Evolutionary conservation across 2,797 vertebrate species (phyloP).

Genomic region (Potorous gilbertii): DNA sequence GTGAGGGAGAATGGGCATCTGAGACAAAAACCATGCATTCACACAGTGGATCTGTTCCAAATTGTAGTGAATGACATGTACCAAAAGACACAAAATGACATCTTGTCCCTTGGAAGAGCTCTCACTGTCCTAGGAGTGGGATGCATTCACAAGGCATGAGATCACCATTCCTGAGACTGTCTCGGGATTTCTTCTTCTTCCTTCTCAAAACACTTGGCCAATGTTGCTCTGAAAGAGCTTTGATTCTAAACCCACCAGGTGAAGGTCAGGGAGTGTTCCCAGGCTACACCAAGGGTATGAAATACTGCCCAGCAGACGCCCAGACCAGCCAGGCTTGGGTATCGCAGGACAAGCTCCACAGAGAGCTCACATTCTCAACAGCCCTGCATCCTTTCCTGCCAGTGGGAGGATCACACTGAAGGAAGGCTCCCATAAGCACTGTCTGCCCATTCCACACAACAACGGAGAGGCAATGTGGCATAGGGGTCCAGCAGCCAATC

Average conservation of each 20-base stretch:
- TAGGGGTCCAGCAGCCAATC: no score
- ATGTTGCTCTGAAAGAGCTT: no score
- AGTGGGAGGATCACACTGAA: no score
- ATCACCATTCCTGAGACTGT: not conserved
- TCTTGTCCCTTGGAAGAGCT: not conserved
- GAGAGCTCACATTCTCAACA: no score
- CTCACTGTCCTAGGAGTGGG: not conserved
- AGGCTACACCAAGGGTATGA: no score
- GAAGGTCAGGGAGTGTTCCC: not conserved
- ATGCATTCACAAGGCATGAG: not conserved
- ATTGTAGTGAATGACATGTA: not conserved
- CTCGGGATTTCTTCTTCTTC: not conserved
- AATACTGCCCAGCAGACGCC: rapidly evolving
- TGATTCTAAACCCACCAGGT: no score
- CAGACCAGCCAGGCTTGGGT: not conserved
- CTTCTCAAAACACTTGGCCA: not conserved
- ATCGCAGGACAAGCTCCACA: no score
- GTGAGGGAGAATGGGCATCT: not conserved
- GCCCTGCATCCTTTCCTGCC: no score
- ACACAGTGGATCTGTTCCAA: not conserved
- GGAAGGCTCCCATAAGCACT: no score
- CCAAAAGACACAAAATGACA: not conserved
- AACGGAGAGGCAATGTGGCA: no score
- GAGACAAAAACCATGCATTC: not conserved
- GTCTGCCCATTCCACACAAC: no score